Evolutionary conservation across 2,888 invertebrate genomes (phyloP).

Genomic region (Seira ritae): DNA sequence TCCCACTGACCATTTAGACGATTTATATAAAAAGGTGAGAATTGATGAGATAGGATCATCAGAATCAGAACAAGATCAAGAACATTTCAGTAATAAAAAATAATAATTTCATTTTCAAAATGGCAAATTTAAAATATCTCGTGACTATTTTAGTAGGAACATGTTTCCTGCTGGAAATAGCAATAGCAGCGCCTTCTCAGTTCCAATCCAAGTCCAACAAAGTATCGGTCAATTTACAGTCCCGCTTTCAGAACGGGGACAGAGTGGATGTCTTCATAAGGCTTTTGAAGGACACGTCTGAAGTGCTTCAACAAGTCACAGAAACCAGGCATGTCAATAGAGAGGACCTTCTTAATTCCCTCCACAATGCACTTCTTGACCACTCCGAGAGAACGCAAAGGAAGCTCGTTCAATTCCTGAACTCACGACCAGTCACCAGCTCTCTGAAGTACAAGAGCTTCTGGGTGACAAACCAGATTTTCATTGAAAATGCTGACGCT

Average conservation of each 20-base stretch:
- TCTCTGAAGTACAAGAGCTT: constrained; percentile 28
- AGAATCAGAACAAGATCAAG: no score
- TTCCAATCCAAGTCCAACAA: background rate
- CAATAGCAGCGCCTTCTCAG: background rate
- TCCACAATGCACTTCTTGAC: constrained; percentile 14
- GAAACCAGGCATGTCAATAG: background rate
- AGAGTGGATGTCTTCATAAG: constrained; percentile 31
- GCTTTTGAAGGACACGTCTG: constrained; percentile 6
- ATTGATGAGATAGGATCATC: no score
- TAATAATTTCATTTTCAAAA: no score
- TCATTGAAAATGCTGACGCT: constrained; percentile 33
- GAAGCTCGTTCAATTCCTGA: background rate
- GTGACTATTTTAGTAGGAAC: no score
- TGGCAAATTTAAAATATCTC: no score
- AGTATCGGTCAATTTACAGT: constrained; percentile 1
- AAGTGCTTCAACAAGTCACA: constrained; percentile 12
- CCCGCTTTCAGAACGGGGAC: constrained; percentile 15
- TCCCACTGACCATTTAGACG: no score
- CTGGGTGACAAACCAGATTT: constrained; percentile 59
- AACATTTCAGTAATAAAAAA: no score
- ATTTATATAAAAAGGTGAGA: no score
- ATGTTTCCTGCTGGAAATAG: background rate
- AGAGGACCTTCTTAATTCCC: constrained; percentile 11
- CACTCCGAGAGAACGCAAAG: constrained; percentile 24
- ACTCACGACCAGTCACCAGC: background rate